Evolutionary conservation across 2,113 vertebrate species (phyloP).

Genomic region (Neopipo cinnamomea): DNA sequence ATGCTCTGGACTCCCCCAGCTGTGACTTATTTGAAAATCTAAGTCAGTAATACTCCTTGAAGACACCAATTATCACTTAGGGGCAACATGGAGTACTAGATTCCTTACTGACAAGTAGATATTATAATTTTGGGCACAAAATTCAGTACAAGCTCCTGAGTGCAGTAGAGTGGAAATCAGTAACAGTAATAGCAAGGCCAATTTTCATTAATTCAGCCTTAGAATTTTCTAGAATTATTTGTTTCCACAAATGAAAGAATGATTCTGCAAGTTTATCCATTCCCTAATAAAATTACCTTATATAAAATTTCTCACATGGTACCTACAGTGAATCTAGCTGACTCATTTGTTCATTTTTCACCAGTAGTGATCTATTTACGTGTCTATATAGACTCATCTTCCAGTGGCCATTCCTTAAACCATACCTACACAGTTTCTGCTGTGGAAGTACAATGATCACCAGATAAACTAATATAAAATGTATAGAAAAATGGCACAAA

Average conservation of each 20-base stretch:
- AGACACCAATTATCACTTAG: neutral
- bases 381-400: neutral
- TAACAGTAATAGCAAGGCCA: neutral
- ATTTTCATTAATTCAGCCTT: neutral
- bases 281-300: neutral
- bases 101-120: neutral
- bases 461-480: neutral
- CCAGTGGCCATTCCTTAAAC: neutral
- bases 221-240: neutral
- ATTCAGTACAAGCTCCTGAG: neutral
- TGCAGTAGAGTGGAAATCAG: neutral
- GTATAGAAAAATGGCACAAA: neutral
- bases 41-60: neutral
- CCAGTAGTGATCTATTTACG: neutral
- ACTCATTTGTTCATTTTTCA: neutral
- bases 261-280: neutral
- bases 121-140: neutral
- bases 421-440: neutral
- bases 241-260: neutral
- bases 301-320: neutral
- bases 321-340: neutral
- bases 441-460: neutral
- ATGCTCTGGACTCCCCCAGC: neutral
- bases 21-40: neutral
- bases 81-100: neutral